A percentile compares a stretch with the other conserved stretches of the same genome.
phyloP scores from a whole-genome alignment of 2,888 invertebrate species.

The Erebia ligea region DNA sequence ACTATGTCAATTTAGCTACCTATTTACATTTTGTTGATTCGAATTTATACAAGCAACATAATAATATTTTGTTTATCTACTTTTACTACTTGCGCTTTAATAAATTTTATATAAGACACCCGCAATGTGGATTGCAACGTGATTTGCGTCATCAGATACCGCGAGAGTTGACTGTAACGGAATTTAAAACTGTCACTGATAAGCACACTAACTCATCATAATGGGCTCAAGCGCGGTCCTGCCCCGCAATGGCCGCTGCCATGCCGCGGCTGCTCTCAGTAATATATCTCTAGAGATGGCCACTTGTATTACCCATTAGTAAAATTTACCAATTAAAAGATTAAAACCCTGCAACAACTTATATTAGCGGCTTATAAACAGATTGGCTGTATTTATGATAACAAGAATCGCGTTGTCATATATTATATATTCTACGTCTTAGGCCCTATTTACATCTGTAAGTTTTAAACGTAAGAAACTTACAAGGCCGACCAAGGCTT shows the following conservation, averaged over 20 bases:
- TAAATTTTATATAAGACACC: background rate
- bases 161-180: conserved; percentile 50
- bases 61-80: too few relatives aligned
- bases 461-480: too few relatives aligned
- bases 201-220: conserved; percentile 63
- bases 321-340: conserved; percentile 14
- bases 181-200: conserved; percentile 65
- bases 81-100: too few relatives aligned
- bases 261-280: conserved; percentile 39
- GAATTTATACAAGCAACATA: too few relatives aligned
- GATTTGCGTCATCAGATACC: conserved; percentile 48
- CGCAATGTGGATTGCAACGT: conserved; percentile 22
- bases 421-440: too few relatives aligned
- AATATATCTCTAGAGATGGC: conserved; percentile 36
- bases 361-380: background rate
- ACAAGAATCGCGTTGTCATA: too few relatives aligned
- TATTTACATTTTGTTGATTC: too few relatives aligned
- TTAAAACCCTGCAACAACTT: background rate
- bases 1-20: too few relatives aligned
- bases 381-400: too few relatives aligned
- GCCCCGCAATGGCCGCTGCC: conserved; percentile 43
- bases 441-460: too few relatives aligned
- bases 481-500: too few relatives aligned
- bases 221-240: conserved; percentile 49
- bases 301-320: conserved; percentile 30